Base-by-base conservation (phyloP, 1,140 invertebrate genomes). In the Globodera rostochiensis region DNA sequence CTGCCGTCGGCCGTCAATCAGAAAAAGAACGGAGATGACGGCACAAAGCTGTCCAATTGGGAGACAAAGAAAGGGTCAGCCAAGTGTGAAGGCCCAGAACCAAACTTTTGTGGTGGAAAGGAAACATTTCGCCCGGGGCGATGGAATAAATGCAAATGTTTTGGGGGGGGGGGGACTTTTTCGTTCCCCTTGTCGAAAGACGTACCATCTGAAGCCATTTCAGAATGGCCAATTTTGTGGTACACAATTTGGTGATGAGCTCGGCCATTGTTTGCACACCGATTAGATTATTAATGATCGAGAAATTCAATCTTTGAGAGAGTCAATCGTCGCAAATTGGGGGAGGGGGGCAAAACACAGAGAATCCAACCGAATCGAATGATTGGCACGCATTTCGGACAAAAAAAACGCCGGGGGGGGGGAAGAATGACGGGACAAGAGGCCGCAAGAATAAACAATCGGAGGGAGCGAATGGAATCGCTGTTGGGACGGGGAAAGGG, bases 121-220 rank as follows among this genome's bases (percentile, higher is more conserved):
- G 7, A 53, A 53, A 53, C 8, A 11, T 53, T 53, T 53, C 2
- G 53, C 53, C 8, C 15, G 53, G 53, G 53, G 57, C 47, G 15
- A 50, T 19, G 6, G 19, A 13, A 73, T 19, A 6, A 13, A 19
- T 11, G 71, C 2, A 73, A 50, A 6, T 13, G 53, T 57, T 57
- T 50, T 19, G 13, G 53, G 19, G 1, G 71, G 47, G 25, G 50
- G 21, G n/a, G 8, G 36, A 3, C 36, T 36, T 36, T 36, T 36
- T 3, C 36, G 36, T 36, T 36, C 2, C 36, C 36, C 36, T 36
- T 36, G 36, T 36, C 36, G 15, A 64, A 64, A 19, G 19, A 64
- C 82, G 86, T 70, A 84, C 83, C 66, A 84, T 57, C 80, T 84
- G 84, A 50, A 84, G 73, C 73, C 83, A 81, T 53, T 83, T 83